Conservation (phyloP, 2,888 invertebrate genomes). For the Netelia melanura region DNA sequence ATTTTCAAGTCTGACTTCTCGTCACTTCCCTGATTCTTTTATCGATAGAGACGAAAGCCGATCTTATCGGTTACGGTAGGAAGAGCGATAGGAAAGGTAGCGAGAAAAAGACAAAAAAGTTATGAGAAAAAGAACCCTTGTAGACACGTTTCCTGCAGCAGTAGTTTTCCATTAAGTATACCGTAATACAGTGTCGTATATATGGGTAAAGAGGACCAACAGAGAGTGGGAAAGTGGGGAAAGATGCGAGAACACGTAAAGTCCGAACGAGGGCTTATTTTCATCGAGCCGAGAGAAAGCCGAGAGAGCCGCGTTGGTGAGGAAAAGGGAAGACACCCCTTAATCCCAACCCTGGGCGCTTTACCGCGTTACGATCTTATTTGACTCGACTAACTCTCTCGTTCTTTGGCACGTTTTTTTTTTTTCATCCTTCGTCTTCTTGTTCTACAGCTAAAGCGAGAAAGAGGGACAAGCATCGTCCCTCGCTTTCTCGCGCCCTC, state of each 20-base stretch:
- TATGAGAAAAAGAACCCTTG: background rate
- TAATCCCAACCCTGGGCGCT: conserved; percentile 56
- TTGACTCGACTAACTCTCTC: conserved; percentile 52
- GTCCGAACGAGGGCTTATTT: conserved; percentile 54
- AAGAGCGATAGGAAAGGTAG: background rate
- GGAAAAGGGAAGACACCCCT: conserved; percentile 45
- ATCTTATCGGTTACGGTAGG: background rate
- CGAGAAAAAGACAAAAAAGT: background rate
- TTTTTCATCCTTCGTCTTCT: conserved; percentile 43
- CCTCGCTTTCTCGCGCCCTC: conserved; percentile 22
- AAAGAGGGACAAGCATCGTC: conserved; percentile 19
- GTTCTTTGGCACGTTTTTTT: conserved; percentile 14
- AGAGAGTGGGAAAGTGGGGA: background rate
- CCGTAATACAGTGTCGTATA: conserved; percentile 24
- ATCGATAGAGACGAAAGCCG: background rate
- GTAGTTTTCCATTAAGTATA: conserved; percentile 54
- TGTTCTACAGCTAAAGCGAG: conserved; percentile 2
- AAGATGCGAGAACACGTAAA: conserved; percentile 50
- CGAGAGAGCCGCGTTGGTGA: conserved; percentile 36
- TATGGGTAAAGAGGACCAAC: background rate
- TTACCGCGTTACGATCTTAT: conserved; percentile 65
- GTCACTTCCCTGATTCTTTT: background rate
- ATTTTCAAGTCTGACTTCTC: background rate
- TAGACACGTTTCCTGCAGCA: background rate
- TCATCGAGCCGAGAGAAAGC: conserved; percentile 42